Base-by-base conservation (phyloP, 1,140 invertebrate genomes). In the Littorina saxatilis region DNA sequence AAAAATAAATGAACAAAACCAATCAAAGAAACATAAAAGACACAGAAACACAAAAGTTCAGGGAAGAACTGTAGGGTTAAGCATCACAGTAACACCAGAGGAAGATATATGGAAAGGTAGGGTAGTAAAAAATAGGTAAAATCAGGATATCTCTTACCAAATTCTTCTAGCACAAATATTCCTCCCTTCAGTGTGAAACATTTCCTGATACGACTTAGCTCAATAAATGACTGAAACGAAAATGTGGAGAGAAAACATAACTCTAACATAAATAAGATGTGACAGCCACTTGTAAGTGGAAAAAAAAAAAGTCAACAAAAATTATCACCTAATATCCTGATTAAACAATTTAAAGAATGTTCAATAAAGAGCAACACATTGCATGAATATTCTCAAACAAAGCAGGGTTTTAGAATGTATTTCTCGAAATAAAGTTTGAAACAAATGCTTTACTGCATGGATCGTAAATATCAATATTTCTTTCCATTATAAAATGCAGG, bases 141-240 rank as follows among this genome's bases (percentile, higher is more conserved):
- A 61, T 63, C 43, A 83, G 75, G 58, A 73, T 63, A 81, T 27
- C 76, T 99, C 98, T 93, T 92, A 93, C 92, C 92, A 91, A 92
- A 92, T 90, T 92, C 92, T 95, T 99, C 99, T 92, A 99, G 95
- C 91, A 99, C 96, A 95, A 99, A 99, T 92, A 99, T 97, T 92
- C 97, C 98, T 92, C 98, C 98, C 94, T 98, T 99, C 93, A 98
- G 97, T 81, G 98, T 99, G 94, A 99, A 99, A 94, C 98, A 99
- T 94, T 99, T 99, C 93, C 98, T 95, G 94, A 99, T 99, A 94
- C 99, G 98, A 94, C 98, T 96, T 94, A 99, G 95, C 92, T 98
- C 96, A 93, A 99, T 98, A 94, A 99, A 99, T 94, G 99, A 99
- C 98, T 99, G 95, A 90, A 98, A 90, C 88, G 86, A 92, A 92